phyloP scores from a whole-genome alignment of 37 sponge, comb jelly and placozoan genomes.

The Ephydatia muelleri region DNA sequence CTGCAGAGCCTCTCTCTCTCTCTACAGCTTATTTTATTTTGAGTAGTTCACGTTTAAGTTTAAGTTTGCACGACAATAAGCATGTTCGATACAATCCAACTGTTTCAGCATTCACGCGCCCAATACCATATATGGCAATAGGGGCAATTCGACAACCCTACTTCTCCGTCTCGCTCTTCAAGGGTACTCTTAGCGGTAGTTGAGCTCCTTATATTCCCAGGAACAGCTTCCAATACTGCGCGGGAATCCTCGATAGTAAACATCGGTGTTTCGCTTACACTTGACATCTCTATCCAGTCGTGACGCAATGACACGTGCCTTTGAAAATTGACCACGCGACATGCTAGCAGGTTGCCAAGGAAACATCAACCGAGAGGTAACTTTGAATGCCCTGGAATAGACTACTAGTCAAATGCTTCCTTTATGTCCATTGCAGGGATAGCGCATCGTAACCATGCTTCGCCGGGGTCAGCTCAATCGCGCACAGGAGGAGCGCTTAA shows the following conservation, averaged over 20 bases:
- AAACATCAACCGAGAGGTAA: background rate
- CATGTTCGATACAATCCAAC: background rate
- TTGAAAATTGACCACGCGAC: background rate
- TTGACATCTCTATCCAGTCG: background rate
- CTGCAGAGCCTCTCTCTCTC: no score
- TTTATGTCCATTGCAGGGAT: background rate
- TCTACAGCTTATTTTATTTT: background rate
- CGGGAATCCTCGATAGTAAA: background rate
- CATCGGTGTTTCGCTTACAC: background rate
- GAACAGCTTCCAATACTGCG: background rate
- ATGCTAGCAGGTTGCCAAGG: background rate
- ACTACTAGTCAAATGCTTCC: background rate
- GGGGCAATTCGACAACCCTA: background rate
- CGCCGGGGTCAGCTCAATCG: conserved; percentile 51
- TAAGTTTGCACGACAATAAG: background rate
- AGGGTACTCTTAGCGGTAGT: background rate
- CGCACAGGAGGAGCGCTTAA: conserved; percentile 76
- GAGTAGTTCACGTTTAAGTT: background rate
- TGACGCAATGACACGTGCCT: background rate
- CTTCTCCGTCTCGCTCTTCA: background rate
- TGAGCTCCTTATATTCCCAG: background rate
- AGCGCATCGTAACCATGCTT: conserved; percentile 31
- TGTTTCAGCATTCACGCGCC: background rate
- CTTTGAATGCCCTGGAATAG: background rate
- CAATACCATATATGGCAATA: background rate